A percentile compares a stretch with the other conserved stretches of the same genome.
These are phyloP conservation scores for Philypnodon macrostomus DNA, from an alignment of 2,797 vertebrate genomes.

Conservation along the genomic window DNA sequence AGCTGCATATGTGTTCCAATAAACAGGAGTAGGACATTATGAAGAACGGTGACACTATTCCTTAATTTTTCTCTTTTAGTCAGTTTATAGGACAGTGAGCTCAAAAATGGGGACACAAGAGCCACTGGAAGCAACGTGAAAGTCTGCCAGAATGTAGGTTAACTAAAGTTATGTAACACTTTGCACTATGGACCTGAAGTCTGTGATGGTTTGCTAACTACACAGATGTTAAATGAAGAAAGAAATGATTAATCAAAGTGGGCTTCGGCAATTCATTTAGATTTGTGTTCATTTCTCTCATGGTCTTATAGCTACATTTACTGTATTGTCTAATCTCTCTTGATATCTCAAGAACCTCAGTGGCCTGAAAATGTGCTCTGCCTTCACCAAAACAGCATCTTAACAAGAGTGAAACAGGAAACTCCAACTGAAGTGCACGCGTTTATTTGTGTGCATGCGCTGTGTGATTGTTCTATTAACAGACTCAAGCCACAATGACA, in stretches of 20 bases:
- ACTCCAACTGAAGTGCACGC: constrained; percentile 49
- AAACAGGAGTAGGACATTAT: constrained; percentile 15
- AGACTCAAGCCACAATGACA: constrained; percentile 17
- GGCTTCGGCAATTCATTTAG: not conserved
- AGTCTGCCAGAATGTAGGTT: constrained; percentile 67
- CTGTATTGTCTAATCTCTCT: constrained; percentile 18
- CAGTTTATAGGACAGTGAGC: constrained; percentile 67
- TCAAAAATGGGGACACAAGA: constrained; percentile 63
- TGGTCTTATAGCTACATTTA: too few species aligned
- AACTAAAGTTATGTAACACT: constrained; percentile 64
- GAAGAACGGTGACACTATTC: constrained; percentile 37
- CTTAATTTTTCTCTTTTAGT: constrained; percentile 51
- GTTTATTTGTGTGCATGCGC: constrained; percentile 53
- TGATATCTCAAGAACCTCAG: not conserved
- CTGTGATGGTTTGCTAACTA: constrained; percentile 24
- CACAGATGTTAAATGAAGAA: not conserved
- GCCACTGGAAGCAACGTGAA: constrained; percentile 66
- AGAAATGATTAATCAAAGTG: not conserved
- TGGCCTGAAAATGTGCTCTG: constrained; percentile 11
- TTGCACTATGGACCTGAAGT: constrained; percentile 36
- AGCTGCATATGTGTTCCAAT: too few species aligned
- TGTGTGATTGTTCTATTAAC: constrained; percentile 59
- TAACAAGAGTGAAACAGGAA: constrained; percentile 55
- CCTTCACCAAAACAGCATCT: too few species aligned
- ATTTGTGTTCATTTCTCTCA: too few species aligned